Base-by-base conservation (phyloP, 2,888 invertebrate species). In the Stenodema calcarata region DNA sequence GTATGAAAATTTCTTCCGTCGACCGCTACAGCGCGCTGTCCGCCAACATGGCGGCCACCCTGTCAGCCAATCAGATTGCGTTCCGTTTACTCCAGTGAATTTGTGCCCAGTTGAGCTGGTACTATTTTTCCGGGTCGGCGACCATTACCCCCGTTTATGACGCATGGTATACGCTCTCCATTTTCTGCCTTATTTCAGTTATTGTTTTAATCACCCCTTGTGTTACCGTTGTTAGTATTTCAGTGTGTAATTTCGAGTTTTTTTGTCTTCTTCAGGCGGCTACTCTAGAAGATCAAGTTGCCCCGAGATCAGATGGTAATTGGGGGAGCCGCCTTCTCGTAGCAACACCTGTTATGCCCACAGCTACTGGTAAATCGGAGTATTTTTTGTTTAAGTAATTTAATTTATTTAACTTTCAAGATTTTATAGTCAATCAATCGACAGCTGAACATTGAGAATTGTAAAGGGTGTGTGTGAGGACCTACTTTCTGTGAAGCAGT, bases 281-380 rank as follows among this genome's bases (percentile, higher is more conserved):
- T 78, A 86, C 28, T 41, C 23, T 62, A 11, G 78, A 54, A 86
- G 88, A 87, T 79, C 86, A 87, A 47, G 81, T 87, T 47, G 87
- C 86, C 42, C 41, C 80, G 47, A 87, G 88, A 83, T 88, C 88
- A 86, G 89, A 89, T 89, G 89, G 87, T 78, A 89, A 87, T 88
- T 89, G 89, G 89, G 87, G 88, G 23, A 88, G 83, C 44, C 88
- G 87, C 75, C 80, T 89, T 47, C 88, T 88, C 76, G 88, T 88
- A 84, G 89, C 87, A 87, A 88, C 88, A 86, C 89, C 89, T 87
- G 89, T 88, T 87, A 89, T 89, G 89, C 89, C 89, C 87, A 88
- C 89, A 82, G 88, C 89, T 82, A 89, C 89, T 87, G 89, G 89
- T 89, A 87, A 86, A 18, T 54, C 44, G 11, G 4, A 3, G 50